Conservation (phyloP, 2,888 invertebrate species). For the Hemithea aestivaria region DNA sequence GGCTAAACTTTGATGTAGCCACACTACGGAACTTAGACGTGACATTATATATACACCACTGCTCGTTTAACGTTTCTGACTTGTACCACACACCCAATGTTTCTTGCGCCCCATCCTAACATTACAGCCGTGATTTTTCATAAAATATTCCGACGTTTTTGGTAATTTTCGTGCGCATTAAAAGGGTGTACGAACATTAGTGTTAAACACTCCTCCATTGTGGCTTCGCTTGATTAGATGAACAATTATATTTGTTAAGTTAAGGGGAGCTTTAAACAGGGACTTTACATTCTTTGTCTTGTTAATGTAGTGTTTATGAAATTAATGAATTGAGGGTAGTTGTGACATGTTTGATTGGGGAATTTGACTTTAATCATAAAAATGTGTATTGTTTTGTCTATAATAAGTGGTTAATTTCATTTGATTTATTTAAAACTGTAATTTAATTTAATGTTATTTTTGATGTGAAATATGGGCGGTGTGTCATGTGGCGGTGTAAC, state of each 20-base stretch:
- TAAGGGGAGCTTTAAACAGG: background rate
- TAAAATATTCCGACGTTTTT: conserved; percentile 46
- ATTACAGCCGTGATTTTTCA: conserved; percentile 42
- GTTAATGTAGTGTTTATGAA: too few relatives aligned
- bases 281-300: too few relatives aligned
- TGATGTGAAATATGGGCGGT: too few relatives aligned
- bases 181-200: conserved; percentile 40
- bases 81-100: conserved; percentile 28
- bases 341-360: too few relatives aligned
- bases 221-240: conserved; percentile 18
- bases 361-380: too few relatives aligned
- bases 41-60: conserved; percentile 1
- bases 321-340: too few relatives aligned
- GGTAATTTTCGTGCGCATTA: conserved; percentile 42
- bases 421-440: too few relatives aligned
- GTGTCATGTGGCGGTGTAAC: too few relatives aligned
- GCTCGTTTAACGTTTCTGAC: conserved; percentile 13
- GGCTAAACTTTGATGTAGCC: too few relatives aligned
- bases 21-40: background rate
- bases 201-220: conserved; percentile 22
- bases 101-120: conserved; percentile 31
- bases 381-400: too few relatives aligned
- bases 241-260: conserved; percentile 11
- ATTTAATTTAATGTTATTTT: too few relatives aligned
- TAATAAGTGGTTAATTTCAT: too few relatives aligned